phyloP scores from a whole-genome alignment of 2,888 invertebrate species.

The Leistus spinibarbis region DNA sequence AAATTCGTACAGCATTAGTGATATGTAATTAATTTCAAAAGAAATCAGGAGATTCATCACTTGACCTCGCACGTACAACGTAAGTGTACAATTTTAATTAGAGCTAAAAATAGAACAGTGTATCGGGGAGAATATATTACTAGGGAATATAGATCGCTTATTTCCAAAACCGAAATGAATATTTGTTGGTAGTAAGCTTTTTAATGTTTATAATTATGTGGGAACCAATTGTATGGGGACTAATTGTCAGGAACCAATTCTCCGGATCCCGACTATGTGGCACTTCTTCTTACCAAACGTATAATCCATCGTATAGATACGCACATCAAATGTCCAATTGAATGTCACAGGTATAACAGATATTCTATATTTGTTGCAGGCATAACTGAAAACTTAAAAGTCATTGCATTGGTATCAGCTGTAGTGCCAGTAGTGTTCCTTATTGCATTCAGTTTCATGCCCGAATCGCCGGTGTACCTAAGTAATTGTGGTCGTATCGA shows the following conservation, averaged over 20 bases:
- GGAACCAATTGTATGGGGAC: too few species aligned
- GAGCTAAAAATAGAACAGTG: not conserved
- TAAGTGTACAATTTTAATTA: not conserved
- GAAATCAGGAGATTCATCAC: not conserved
- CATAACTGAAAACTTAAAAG: slow-evolving; percentile 55
- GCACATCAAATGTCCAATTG: too few species aligned
- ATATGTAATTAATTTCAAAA: not conserved
- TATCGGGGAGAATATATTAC: not conserved
- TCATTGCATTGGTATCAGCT: slow-evolving; percentile 57
- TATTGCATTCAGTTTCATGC: slow-evolving; percentile 64
- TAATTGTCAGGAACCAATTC: too few species aligned
- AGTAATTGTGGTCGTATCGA: slow-evolving; percentile 61
- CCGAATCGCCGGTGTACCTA: slow-evolving; percentile 73
- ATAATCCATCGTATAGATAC: too few species aligned
- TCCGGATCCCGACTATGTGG: too few species aligned
- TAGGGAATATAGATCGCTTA: not conserved
- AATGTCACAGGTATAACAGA: too few species aligned
- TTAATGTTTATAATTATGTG: too few species aligned
- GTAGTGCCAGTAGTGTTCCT: slow-evolving; percentile 56
- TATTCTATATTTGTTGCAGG: slow-evolving; percentile 49
- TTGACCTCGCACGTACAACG: not conserved
- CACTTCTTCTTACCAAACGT: too few species aligned
- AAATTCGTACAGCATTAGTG: not conserved
- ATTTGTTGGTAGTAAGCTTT: too few species aligned
- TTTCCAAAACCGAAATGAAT: slow-evolving; percentile 11